Evolutionary conservation across 2,113 vertebrate species (phyloP).

Genomic region (Leptocoma aspasia): DNA sequence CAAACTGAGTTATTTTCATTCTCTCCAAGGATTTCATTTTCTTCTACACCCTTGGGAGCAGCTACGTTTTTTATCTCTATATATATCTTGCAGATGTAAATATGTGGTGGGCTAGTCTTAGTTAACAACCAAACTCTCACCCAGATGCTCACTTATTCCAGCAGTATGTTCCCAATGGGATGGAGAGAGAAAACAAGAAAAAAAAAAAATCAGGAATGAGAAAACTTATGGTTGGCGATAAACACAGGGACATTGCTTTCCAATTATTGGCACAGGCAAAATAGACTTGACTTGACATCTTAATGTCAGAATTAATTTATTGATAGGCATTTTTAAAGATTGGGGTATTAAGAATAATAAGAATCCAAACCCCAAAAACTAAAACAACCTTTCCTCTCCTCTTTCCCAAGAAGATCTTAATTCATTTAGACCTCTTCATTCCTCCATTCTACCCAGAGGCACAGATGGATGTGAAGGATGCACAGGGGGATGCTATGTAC

Average conservation of each 20-base stretch:
- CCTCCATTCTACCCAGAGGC: not conserved
- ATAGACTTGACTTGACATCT: not conserved
- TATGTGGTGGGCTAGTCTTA: not conserved
- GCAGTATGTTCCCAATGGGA: not conserved
- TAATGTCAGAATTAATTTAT: not conserved
- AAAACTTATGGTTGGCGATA: not conserved
- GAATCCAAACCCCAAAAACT: not conserved
- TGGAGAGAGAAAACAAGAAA: not conserved
- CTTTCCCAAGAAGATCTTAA: not conserved
- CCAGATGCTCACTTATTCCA: not conserved
- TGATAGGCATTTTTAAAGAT: not conserved
- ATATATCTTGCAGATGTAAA: not conserved
- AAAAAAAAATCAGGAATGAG: not conserved
- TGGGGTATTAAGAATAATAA: not conserved
- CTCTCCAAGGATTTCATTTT: not conserved
- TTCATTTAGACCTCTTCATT: not conserved
- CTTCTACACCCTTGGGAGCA: not conserved
- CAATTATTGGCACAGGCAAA: not conserved
- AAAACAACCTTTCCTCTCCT: not conserved
- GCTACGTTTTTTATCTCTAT: not conserved
- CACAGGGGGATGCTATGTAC: rapidly evolving
- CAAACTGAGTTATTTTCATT: not conserved
- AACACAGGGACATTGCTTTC: not conserved
- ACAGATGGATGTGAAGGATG: not conserved
- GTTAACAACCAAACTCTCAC: not conserved